A percentile compares a stretch with the other conserved stretches of the same genome.
Conservation (phyloP, 2,113 vertebrate species). For the Lamprotornis superbus region DNA sequence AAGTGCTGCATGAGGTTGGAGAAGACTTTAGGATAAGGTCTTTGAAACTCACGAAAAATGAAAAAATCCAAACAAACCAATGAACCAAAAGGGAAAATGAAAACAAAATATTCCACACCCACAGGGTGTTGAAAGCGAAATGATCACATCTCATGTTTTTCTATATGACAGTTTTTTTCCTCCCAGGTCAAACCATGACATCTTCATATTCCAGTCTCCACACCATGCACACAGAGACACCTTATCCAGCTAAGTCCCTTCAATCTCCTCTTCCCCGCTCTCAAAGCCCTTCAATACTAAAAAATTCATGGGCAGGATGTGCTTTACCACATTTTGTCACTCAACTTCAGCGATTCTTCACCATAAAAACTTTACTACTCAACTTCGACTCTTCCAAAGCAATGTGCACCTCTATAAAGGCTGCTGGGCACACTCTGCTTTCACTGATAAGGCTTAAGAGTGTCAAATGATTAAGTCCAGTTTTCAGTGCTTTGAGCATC, state of each 20-base stretch:
- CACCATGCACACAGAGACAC: neutral
- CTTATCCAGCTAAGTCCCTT: neutral
- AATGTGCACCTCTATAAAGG: neutral
- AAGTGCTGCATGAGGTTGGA: neutral
- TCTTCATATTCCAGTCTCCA: neutral
- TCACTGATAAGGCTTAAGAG: neutral
- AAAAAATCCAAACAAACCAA: neutral
- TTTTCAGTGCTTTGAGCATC: neutral
- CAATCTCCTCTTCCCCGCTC: neutral
- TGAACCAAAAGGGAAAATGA: neutral
- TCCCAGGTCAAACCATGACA: too few species aligned
- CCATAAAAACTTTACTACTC: neutral
- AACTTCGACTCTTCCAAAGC: neutral
- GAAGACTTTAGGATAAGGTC: neutral
- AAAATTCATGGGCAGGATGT: fast-evolving
- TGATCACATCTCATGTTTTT: neutral
- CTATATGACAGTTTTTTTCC: neutral
- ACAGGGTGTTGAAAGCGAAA: neutral
- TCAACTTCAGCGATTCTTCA: neutral
- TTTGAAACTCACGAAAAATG: neutral
- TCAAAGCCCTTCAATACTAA: neutral
- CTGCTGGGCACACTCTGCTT: neutral
- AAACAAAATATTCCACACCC: neutral
- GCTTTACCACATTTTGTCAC: neutral
- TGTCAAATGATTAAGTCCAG: neutral